These are phyloP conservation scores for Sylvilagus floridanus DNA, from an alignment of 2,797 vertebrate species.

Conservation along the genomic window DNA sequence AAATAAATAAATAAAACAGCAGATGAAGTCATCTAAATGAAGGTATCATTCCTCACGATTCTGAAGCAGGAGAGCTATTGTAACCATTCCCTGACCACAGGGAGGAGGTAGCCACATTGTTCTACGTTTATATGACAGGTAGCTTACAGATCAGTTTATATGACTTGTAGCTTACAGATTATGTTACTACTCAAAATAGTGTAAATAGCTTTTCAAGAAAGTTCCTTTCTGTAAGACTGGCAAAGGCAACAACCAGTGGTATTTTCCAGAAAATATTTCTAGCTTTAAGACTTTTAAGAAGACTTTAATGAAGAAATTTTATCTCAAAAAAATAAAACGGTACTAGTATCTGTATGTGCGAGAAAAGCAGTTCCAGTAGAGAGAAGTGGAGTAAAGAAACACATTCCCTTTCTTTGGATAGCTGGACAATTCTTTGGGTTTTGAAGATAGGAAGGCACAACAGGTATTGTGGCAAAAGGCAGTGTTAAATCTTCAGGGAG, in stretches of 20 bases:
- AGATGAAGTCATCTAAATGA: background rate
- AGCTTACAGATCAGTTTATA: background rate
- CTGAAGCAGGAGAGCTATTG: background rate
- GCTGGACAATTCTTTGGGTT: background rate
- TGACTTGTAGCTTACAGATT: background rate
- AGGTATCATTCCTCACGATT: background rate
- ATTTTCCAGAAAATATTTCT: background rate
- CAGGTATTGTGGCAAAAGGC: background rate
- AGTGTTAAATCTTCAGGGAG: no score
- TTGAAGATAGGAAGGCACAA: background rate
- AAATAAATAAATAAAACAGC: no score
- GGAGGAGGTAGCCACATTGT: background rate
- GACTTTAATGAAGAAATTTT: background rate
- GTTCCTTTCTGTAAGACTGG: background rate
- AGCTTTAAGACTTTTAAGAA: background rate
- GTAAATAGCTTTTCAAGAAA: background rate
- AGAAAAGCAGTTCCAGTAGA: constrained; percentile 29
- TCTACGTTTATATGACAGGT: background rate
- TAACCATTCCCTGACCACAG: background rate
- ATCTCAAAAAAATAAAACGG: constrained; percentile 38
- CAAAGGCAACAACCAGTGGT: no score
- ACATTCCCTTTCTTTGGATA: background rate
- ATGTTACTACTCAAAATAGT: background rate
- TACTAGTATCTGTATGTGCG: background rate
- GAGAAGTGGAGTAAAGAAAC: background rate